phyloP scores from a whole-genome alignment of 35 echinoderm and acorn worm genomes.

The Diadema setosum region DNA sequence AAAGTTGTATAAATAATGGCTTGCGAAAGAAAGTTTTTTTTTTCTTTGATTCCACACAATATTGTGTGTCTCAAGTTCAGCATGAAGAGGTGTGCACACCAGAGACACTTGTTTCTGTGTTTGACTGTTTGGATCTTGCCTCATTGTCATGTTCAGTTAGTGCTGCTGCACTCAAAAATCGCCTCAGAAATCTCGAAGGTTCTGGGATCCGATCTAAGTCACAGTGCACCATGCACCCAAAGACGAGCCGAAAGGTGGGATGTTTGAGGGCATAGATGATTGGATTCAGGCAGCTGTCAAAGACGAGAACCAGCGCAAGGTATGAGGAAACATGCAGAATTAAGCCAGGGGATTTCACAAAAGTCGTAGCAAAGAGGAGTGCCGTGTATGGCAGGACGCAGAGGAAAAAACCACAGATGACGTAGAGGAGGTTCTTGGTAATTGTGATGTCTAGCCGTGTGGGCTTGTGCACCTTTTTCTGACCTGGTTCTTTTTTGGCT shows the following conservation, averaged over 20 bases:
- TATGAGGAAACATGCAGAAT: conserved; percentile 25
- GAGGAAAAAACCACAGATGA: conserved; percentile 56
- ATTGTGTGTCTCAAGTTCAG: not conserved
- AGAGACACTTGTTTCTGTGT: not conserved
- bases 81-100: not conserved
- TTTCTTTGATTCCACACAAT: no score
- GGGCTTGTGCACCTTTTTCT: not conserved
- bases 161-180: not conserved
- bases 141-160: not conserved
- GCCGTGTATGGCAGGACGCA: conserved; percentile 39
- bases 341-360: not conserved
- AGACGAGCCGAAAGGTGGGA: conserved; percentile 62
- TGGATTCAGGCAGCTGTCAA: conserved; percentile 76
- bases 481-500: not conserved
- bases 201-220: conserved; percentile 62
- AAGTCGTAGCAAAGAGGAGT: conserved; percentile 32
- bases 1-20: no score
- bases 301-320: conserved; percentile 33
- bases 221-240: conserved; percentile 50
- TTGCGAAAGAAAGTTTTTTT: no score
- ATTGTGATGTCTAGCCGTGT: conserved; percentile 53
- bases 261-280: conserved; percentile 77
- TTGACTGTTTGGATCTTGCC: not conserved
- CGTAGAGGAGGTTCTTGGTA: conserved; percentile 77
- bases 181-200: conserved; percentile 7